A percentile compares a stretch with the other conserved stretches of the same genome.
These are phyloP conservation scores for Apostichopus leukothele DNA, from an alignment of 53 echinoderm and acorn worm genomes.

Conservation along the genomic window DNA sequence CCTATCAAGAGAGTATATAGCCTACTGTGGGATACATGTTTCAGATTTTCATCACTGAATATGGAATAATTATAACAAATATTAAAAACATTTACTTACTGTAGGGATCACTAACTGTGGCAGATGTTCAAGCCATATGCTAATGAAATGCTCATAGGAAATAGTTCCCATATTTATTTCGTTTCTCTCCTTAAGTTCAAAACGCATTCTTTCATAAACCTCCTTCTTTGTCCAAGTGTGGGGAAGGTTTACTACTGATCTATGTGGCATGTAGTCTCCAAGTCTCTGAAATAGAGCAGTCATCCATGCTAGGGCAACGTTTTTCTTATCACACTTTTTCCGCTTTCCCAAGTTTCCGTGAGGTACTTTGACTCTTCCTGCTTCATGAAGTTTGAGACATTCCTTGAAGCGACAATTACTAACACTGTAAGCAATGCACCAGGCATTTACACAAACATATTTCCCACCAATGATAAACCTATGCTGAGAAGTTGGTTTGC, in stretches of 20 bases:
- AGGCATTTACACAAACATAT: background rate
- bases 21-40: too few species aligned
- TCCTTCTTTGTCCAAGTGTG: constrained; percentile 14
- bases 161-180: background rate
- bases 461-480: constrained; percentile 36
- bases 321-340: background rate
- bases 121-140: constrained; percentile 13
- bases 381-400: background rate
- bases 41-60: too few species aligned
- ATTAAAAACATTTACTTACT: background rate
- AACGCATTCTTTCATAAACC: background rate
- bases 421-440: background rate
- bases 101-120: constrained; percentile 7
- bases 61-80: too few species aligned
- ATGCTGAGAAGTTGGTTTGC: background rate
- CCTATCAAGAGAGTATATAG: too few species aligned
- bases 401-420: background rate
- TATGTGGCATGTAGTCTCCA: constrained; percentile 22
- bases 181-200: constrained; percentile 7
- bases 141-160: constrained; percentile 14
- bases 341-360: constrained; percentile 30
- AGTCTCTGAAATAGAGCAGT: constrained; percentile 20
- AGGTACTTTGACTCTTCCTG: background rate
- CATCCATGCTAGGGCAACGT: constrained; percentile 10
- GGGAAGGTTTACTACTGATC: constrained; percentile 1